Evolutionary conservation across 2,888 invertebrate genomes (phyloP), one percentile per base, ranked within the genome.

Genomic region (Escarpia spicata): DNA sequence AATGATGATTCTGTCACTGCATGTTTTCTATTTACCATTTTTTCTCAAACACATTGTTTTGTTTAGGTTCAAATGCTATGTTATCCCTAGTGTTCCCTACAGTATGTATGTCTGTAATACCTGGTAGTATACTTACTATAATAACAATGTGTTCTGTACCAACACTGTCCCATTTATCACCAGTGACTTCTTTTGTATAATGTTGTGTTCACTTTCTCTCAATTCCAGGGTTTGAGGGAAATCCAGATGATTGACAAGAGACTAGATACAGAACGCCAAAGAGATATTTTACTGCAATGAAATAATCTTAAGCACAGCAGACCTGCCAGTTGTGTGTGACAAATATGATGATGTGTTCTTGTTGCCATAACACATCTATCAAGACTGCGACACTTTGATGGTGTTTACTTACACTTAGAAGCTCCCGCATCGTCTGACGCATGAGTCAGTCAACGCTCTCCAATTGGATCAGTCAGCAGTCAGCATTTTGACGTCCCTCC

Each of bases 181-280:
- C 0, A n/a, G 75, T 75, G 75, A 12, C 37, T 44, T 43, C 91
- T 31, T 4, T 31, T 43, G n/a, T 91, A 19, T 91, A 91, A 43
- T 26, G 44, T 31, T 31, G 15, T 31, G 31, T 43, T 91, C 43
- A 44, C 26, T 91, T 6, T 8, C 91, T 91, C 19, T 91, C 19
- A 44, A 31, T 92, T 92, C 44, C 92, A 92, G 92, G 92, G 92
- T n/a, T 43, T 92, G 91, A 45, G 92, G 37, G 92, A 92, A 92
- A 92, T 92, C 52, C 92, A 92, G 58, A 58, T 58, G 12, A 52
- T 92, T 37, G 92, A 92, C 12, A 37, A 58, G 12, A n/a, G 15
- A 10, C 91, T 58, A 19, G 26, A 45, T 19, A 37, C 26, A 15
- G 19, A 44, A 15, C 91, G 93, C 37, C 89, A 90, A 43, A 92